Conservation (phyloP, 1,140 invertebrate species). For the Lucilia cuprina region DNA sequence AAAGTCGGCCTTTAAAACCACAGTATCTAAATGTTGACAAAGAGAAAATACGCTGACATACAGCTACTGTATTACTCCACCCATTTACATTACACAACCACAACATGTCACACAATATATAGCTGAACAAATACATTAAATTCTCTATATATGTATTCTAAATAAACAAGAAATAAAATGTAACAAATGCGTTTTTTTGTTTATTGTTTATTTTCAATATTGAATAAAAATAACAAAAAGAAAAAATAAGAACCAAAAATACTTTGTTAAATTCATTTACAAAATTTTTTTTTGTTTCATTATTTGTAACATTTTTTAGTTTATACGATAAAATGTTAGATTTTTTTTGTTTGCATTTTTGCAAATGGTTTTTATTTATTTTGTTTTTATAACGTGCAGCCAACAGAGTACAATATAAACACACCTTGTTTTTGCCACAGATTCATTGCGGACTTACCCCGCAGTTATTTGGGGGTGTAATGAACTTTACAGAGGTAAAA, state of each 20-base stretch:
- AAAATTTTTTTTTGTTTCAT: background rate
- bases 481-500: too few species aligned
- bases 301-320: background rate
- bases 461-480: too few species aligned
- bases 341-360: background rate
- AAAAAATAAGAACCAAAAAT: background rate
- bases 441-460: too few species aligned
- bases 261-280: background rate
- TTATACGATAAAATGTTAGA: background rate
- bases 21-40: background rate
- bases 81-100: background rate
- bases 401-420: background rate
- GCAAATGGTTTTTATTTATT: slow-evolving; percentile 18
- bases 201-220: background rate
- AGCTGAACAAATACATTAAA: background rate
- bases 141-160: background rate
- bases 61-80: background rate
- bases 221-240: background rate
- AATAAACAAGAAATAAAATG: too few species aligned
- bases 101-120: background rate
- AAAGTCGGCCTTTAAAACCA: background rate
- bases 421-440: background rate
- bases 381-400: background rate
- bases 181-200: background rate
- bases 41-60: background rate